phyloP scores from a whole-genome alignment of 2,113 vertebrate genomes.

The Rynchops niger region DNA sequence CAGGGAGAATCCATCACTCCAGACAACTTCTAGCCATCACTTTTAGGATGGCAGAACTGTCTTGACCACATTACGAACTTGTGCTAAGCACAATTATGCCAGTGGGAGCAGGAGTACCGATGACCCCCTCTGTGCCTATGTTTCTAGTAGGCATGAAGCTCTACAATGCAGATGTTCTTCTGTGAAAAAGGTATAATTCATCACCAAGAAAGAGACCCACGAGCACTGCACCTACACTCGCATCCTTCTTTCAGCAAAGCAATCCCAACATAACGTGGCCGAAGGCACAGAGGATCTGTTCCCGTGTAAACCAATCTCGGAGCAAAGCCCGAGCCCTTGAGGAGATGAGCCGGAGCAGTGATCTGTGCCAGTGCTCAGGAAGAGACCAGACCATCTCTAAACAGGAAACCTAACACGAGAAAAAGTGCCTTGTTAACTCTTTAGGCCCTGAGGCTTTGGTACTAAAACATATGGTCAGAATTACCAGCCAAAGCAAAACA shows the following conservation, averaged over 20 bases:
- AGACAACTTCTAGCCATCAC: fast-evolving
- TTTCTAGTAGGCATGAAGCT: background rate
- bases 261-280: background rate
- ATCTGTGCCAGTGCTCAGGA: constrained; percentile 34
- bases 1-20: background rate
- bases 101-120: too few relatives aligned
- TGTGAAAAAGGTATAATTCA: background rate
- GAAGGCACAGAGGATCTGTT: background rate
- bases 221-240: background rate
- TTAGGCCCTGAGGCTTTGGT: constrained; percentile 40
- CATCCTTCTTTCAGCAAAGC: background rate
- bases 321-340: background rate
- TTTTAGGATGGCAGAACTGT: background rate
- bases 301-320: background rate
- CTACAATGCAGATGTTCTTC: background rate
- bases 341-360: constrained; percentile 31
- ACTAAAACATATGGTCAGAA: constrained; percentile 35
- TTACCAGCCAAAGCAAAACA: constrained; percentile 12
- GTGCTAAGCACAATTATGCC: background rate
- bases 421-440: constrained; percentile 59
- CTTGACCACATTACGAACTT: background rate
- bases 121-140: fast-evolving
- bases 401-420: constrained; percentile 56
- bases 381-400: background rate
- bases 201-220: background rate